A percentile compares a stretch with the other conserved stretches of the same genome.
phyloP scores from a whole-genome alignment of 2,113 vertebrate species.

The Phylloscopus trochiloides region DNA sequence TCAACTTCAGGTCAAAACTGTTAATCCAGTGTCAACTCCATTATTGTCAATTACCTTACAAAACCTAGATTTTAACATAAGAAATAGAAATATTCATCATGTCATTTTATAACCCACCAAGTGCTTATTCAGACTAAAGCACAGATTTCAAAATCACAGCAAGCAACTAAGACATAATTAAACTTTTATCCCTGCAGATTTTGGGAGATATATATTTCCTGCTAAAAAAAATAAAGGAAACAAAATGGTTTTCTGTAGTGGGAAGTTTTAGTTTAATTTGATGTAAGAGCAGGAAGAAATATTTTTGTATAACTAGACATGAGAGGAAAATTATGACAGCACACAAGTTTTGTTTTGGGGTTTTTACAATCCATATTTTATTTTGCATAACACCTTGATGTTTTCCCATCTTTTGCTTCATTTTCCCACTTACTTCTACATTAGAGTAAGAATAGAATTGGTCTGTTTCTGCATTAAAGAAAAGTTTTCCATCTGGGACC shows the following conservation, averaged over 20 bases:
- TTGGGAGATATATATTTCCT: conserved; percentile 9
- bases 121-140: conserved; percentile 70
- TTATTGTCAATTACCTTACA: conserved; percentile 70
- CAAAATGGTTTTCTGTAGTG: conserved; percentile 35
- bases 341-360: conserved; percentile 3
- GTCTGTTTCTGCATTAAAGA: not conserved
- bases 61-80: conserved; percentile 65
- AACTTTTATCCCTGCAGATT: conserved; percentile 73
- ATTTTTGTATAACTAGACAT: not conserved
- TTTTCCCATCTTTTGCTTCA: not conserved
- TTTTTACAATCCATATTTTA: conserved; percentile 44
- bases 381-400: not conserved
- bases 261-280: conserved; percentile 51
- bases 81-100: conserved; percentile 66
- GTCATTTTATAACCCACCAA: conserved; percentile 67
- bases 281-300: not conserved
- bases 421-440: conserved; percentile 13
- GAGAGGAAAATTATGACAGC: conserved; percentile 22
- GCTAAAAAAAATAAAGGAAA: not conserved
- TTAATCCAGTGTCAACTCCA: conserved; percentile 71
- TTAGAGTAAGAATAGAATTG: conserved; percentile 29
- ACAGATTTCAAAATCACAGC: conserved; percentile 76
- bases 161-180: conserved; percentile 76
- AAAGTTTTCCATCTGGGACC: not conserved
- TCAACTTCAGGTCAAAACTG: conserved; percentile 59